Conservation (phyloP, 2,888 invertebrate species). For the Apoda limacodes region DNA sequence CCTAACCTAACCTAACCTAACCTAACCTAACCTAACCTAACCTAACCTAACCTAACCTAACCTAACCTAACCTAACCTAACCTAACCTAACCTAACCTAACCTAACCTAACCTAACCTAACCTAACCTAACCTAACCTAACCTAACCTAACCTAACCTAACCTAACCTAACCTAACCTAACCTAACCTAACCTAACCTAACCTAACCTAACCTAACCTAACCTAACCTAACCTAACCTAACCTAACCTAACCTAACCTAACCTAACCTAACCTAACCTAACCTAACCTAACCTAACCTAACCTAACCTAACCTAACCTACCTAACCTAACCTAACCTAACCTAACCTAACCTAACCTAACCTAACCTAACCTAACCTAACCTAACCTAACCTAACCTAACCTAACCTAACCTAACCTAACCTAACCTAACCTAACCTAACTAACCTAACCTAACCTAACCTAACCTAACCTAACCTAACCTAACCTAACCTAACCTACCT, state of each 20-base stretch:
- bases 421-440: conserved; percentile 13
- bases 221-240: conserved; percentile 15
- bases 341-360: conserved; percentile 15
- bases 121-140: conserved; percentile 14
- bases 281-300: conserved; percentile 15
- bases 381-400: conserved; percentile 13
- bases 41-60: conserved; percentile 12
- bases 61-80: conserved; percentile 12
- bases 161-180: conserved; percentile 14
- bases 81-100: conserved; percentile 10
- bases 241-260: conserved; percentile 15
- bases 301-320: conserved; percentile 14
- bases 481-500: too few relatives aligned
- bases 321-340: too few relatives aligned
- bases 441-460: conserved; percentile 12
- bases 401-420: conserved; percentile 14
- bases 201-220: conserved; percentile 15
- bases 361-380: conserved; percentile 13
- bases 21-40: conserved; percentile 12
- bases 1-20: conserved; percentile 11
- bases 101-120: conserved; percentile 12
- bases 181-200: conserved; percentile 16
- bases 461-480: conserved; percentile 16
- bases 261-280: conserved; percentile 15
- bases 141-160: conserved; percentile 13